Conservation (phyloP, 2,888 invertebrate species). For the Yponomeuta cagnagella region DNA sequence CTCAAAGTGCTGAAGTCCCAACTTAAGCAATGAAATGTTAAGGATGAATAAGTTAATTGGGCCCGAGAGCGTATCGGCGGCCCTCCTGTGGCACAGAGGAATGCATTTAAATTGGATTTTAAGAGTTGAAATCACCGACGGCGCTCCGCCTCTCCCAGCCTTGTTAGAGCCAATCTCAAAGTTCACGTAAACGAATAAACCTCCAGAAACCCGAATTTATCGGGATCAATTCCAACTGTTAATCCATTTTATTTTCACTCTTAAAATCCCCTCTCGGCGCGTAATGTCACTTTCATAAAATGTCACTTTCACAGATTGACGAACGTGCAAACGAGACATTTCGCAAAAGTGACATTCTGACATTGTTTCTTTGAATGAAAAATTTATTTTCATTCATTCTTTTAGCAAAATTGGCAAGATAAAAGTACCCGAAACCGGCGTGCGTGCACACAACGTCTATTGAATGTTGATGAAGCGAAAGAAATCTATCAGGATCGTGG, state of each 20-base stretch:
- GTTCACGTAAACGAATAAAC: conserved; percentile 75
- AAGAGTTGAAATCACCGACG: conserved; percentile 74
- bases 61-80: conserved; percentile 69
- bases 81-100: conserved; percentile 73
- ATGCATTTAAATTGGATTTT: conserved; percentile 77
- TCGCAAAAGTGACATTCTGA: no score
- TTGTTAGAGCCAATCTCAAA: conserved; percentile 74
- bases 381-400: no score
- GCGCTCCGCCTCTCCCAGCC: conserved; percentile 60
- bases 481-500: no score
- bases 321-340: neutral
- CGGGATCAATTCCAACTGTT: conserved; percentile 49
- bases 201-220: conserved; percentile 57
- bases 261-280: neutral
- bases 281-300: neutral
- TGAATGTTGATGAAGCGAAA: no score
- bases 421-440: no score
- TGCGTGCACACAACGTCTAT: no score
- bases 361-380: no score
- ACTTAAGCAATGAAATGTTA: conserved; percentile 73
- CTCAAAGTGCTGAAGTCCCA: conserved; percentile 42
- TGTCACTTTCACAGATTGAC: neutral
- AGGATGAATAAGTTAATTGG: conserved; percentile 76
- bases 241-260: conserved; percentile 19
- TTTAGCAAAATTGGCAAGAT: no score